Evolutionary conservation across 2,888 invertebrate species (phyloP), one percentile per base, ranked within the genome.

Genomic region (Parascotia fuliginaria): DNA sequence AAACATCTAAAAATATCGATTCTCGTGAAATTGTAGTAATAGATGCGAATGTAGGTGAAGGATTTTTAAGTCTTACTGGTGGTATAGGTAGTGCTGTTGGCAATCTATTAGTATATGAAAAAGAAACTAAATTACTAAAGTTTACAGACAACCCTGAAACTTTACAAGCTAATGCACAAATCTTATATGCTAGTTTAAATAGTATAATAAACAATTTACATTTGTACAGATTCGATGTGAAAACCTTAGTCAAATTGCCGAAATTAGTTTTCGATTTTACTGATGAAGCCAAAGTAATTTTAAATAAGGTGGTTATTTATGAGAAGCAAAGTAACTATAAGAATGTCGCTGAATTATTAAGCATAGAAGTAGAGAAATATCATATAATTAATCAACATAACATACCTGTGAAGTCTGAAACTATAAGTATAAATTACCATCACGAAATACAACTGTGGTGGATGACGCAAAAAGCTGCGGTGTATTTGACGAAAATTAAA

Each of bases 291-390:
- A 45, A 32, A 33, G 42, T 45, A 13, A 56, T 60, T 32, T 46
- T 56, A 34, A 24, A 41, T 3, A 60, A 43, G n/a, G 32, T 62
- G 40, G 44, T 60, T 6, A 54, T 58, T 45, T 56, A 43, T 12
- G 47, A 61, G 1, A 48, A 46, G 11, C 60, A 60, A 42, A 41
- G 43, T 5, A 33, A 56, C 13, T 49, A 61, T 9, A 27, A 5
- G 6, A n/a, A 28, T 0, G 45, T 60, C 2, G 52, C 38, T n/a
- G n/a, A 29, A 0, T 19, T 36, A 14, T 22, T 57, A 9, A 51
- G 48, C 16, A 22, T 4, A 1, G 57, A 60, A 36, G 48, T 48
- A 1, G 42, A 39, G 16, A 15, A 33, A 2, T 27, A 24, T 9
- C 32, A 39, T 5, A 27, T 27, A 6, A 11, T 4, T 1, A 6